A percentile compares a stretch with the other conserved stretches of the same genome.
Conservation (phyloP, 2,797 vertebrate genomes). For the Rachycentron canadum region DNA sequence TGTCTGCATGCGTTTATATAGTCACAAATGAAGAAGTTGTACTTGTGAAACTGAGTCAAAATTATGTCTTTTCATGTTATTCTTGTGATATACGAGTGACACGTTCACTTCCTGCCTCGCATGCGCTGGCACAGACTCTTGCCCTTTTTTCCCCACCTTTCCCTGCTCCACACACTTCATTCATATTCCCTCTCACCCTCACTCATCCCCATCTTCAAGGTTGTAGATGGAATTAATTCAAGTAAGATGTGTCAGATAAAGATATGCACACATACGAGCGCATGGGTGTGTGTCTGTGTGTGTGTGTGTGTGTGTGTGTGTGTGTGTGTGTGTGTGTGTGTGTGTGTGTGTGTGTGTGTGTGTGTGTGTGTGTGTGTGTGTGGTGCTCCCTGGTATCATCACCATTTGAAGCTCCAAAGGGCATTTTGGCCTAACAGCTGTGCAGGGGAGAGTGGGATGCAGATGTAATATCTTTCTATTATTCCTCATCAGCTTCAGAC, state of each 20-base stretch:
- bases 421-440: conserved; percentile 55
- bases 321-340: conserved; percentile 18
- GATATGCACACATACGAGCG: conserved; percentile 9
- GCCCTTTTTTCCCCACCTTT: neutral
- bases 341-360: conserved; percentile 25
- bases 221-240: conserved; percentile 31
- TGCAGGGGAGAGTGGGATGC: conserved; percentile 53
- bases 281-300: conserved; percentile 23
- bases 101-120: neutral
- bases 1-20: neutral
- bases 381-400: conserved; percentile 49
- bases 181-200: conserved; percentile 23
- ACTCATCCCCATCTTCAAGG: conserved; percentile 51
- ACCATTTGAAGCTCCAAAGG: conserved; percentile 39
- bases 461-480: conserved; percentile 68
- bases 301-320: conserved; percentile 14
- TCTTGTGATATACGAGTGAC: neutral
- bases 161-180: conserved; percentile 19
- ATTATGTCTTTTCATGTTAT: neutral
- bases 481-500: conserved; percentile 58
- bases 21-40: neutral
- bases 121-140: neutral
- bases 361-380: conserved; percentile 23
- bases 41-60: neutral
- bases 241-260: conserved; percentile 45